Evolutionary conservation across 2,797 vertebrate genomes (phyloP), one percentile per base, ranked within the genome.

Genomic region (Enteromius paludinosus): DNA sequence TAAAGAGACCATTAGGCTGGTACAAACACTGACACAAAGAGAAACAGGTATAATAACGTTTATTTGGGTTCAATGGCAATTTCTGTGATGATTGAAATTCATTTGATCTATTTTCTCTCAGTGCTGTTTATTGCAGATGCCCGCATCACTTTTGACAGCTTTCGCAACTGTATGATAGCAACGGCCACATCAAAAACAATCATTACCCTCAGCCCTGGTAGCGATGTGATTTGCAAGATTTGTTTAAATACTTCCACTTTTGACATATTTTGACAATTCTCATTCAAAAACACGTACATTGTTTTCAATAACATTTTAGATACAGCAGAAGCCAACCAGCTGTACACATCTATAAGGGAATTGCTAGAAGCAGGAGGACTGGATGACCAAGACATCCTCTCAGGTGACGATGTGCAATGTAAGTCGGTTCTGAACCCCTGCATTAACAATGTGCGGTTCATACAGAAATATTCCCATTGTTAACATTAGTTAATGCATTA

Each of bases 181-280:
- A 96, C 96, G 17, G 94, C 96, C 83, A 97, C 94, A 89, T 96
- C 96, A 41, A 99, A 97, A 93, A 98, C 96, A 85, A 96, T 99
- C 86, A 95, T 99, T 85, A 99, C 98, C 65, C 92, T 96, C 72
- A 98, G 99, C 86, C 98, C 98, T 87, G 97, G 98, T 99, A 93
- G 93, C 93, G 88, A 62, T 30, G 68, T 81, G 77, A 23, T 78
- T 71, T 52, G 72, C 3, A 78, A 6, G 17, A 52, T 82, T 5
- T 68, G 14, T 25, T 65, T 61, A 18, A 69, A 62, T 18, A 18
- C 18, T 20, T 81, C 0, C 5, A 2, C 38, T 68, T 45, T n/a
- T n/a, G n/a, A n/a, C n/a, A 7, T 3, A 62, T 30, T 61, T 59
- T 0, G 56, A 73, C 11, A 12, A 20, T 54, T 62, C 33, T 80